These are phyloP conservation scores for Pachyuromys duprasi DNA, from an alignment of 2,797 vertebrate genomes.

Conservation along the genomic window DNA sequence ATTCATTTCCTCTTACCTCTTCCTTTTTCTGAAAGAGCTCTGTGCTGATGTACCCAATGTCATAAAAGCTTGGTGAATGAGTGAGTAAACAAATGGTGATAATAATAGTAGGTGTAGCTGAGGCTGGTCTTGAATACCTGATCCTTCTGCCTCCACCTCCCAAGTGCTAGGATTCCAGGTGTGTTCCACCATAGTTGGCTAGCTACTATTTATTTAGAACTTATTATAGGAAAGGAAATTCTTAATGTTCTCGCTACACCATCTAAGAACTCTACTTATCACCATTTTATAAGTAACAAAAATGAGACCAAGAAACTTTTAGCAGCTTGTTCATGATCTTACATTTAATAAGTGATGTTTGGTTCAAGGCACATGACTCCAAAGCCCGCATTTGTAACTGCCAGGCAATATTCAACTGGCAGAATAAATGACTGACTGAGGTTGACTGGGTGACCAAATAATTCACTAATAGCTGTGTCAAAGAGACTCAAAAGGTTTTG, in stretches of 20 bases:
- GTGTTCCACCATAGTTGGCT: background rate
- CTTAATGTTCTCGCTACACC: background rate
- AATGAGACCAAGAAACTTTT: background rate
- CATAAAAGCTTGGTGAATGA: constrained; percentile 27
- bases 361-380: constrained; percentile 2
- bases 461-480: constrained; percentile 34
- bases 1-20: constrained; percentile 22
- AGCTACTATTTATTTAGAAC: background rate
- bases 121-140: background rate
- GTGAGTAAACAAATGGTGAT: background rate
- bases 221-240: background rate
- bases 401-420: background rate
- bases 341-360: background rate
- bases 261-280: background rate
- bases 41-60: constrained; percentile 27
- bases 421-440: background rate
- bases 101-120: background rate
- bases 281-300: background rate
- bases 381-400: constrained; percentile 34
- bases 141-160: background rate
- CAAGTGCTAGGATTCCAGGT: background rate
- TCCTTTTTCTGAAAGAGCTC: constrained; percentile 32
- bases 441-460: background rate
- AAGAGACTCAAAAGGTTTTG: constrained; percentile 31
- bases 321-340: background rate